Evolutionary conservation across 30 jellyfish, hydroid and myxozoan genomes (phyloP).

Genomic region (Rhopilema esculentum): DNA sequence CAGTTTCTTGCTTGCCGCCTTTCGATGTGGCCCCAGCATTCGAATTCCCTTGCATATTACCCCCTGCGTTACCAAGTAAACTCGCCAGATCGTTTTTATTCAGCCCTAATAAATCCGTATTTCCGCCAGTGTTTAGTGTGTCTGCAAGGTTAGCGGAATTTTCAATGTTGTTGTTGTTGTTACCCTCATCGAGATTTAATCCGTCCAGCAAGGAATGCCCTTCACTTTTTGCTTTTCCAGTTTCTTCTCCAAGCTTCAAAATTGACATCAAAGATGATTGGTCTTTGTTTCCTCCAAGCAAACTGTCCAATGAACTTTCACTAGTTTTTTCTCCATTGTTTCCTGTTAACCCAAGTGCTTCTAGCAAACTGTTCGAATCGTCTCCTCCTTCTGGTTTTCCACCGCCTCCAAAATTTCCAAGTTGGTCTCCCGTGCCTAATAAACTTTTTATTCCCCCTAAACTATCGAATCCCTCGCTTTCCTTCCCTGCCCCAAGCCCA

Average conservation of each 20-base stretch:
- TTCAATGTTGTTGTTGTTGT: conserved; percentile 57
- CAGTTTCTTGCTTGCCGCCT: conserved; percentile 38
- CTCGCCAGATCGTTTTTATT: conserved; percentile 73
- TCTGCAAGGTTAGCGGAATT: conserved; percentile 68
- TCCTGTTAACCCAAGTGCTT: conserved; percentile 60
- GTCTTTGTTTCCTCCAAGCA: conserved; percentile 41
- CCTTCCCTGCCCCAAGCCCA: conserved; percentile 45
- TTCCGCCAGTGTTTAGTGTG: conserved; percentile 48
- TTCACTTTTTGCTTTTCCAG: conserved; percentile 40
- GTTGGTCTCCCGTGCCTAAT: conserved; percentile 42
- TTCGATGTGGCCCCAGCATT: conserved; percentile 25
- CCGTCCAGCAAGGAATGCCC: conserved; percentile 47
- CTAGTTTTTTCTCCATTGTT: conserved; percentile 39
- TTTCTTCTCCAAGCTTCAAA: conserved; percentile 50
- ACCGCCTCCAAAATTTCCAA: conserved; percentile 38
- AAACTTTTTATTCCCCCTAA: conserved; percentile 45
- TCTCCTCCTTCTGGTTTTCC: conserved; percentile 37
- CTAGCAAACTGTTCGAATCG: conserved; percentile 54
- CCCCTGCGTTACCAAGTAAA: conserved; percentile 52
- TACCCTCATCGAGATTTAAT: conserved; percentile 42
- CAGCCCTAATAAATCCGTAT: conserved; percentile 69
- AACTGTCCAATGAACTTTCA: conserved; percentile 10
- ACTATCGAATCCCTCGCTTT: conserved; percentile 24
- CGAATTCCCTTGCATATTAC: conserved; percentile 20
- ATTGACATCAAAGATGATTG: conserved; percentile 56